A percentile compares a stretch with the other conserved stretches of the same genome.
phyloP scores from a whole-genome alignment of 2,888 invertebrate species.

The Cosmia pyralina region DNA sequence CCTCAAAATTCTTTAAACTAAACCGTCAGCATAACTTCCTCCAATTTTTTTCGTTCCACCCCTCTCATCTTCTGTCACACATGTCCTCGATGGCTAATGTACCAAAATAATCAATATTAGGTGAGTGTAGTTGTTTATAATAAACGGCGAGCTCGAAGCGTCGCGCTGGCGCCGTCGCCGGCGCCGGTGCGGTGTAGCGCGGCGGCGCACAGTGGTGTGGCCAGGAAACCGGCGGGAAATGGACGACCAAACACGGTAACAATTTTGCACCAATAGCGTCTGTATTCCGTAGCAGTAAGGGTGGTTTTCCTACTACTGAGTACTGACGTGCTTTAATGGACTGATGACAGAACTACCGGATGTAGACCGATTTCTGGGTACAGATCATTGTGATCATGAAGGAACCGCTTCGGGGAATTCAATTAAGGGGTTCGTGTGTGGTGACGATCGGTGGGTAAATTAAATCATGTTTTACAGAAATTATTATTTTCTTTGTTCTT shows the following conservation, averaged over 20 bases:
- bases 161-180: conserved; percentile 67
- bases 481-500: not conserved
- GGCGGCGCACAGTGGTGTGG: conserved; percentile 61
- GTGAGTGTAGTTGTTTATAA: conserved; percentile 74
- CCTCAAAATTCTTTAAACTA: too few relatives aligned
- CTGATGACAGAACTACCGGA: conserved; percentile 35
- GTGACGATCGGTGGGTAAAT: not conserved
- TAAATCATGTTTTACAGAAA: not conserved
- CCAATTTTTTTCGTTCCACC: not conserved
- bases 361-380: conserved; percentile 26
- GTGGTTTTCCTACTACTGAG: not conserved
- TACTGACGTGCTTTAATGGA: not conserved
- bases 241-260: not conserved
- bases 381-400: not conserved
- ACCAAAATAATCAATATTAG: conserved; percentile 73
- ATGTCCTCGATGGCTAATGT: conserved; percentile 53
- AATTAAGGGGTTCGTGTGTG: conserved; percentile 24
- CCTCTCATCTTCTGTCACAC: conserved; percentile 45
- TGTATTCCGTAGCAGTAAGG: conserved; percentile 1
- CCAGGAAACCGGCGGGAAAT: conserved; percentile 32
- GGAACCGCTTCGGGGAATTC: conserved; percentile 34
- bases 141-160: conserved; percentile 68
- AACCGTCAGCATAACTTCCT: conserved; percentile 7
- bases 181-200: conserved; percentile 66
- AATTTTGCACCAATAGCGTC: not conserved